Conservation (phyloP, 2,888 invertebrate species). For the Cheilosia vulpina region DNA sequence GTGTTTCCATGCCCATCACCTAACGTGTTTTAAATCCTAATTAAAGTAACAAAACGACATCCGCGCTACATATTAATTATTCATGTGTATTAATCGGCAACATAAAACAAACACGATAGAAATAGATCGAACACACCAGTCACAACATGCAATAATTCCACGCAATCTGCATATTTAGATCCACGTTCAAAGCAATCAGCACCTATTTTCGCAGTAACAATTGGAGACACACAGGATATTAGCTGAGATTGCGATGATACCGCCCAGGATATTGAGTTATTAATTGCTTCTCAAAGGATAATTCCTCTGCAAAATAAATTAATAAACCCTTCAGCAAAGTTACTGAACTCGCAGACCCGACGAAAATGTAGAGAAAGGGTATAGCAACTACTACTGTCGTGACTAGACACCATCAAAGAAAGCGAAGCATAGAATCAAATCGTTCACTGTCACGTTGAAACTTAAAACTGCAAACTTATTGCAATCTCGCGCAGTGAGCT, state of each 20-base stretch:
- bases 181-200: background rate
- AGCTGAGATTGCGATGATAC: conserved; percentile 38
- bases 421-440: conserved; percentile 61
- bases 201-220: conserved; percentile 24
- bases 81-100: background rate
- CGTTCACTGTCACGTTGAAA: conserved; percentile 71
- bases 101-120: conserved; percentile 29
- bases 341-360: conserved; percentile 6
- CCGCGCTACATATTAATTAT: background rate
- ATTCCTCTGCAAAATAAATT: conserved; percentile 58
- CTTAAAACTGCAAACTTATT: conserved; percentile 67
- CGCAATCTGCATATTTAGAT: conserved; percentile 15
- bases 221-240: conserved; percentile 31
- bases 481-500: conserved; percentile 49
- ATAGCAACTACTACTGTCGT: conserved; percentile 34
- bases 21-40: background rate
- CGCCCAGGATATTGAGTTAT: conserved; percentile 55
- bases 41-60: conserved; percentile 8
- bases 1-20: background rate
- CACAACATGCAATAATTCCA: conserved; percentile 54
- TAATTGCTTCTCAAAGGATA: conserved; percentile 64
- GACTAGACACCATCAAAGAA: conserved; percentile 61
- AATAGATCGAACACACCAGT: conserved; percentile 44
- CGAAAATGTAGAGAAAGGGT: conserved; percentile 9
- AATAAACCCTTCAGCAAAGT: conserved; percentile 44